Percentiles rank a stretch among this genome's conserved stretches.
phyloP scores from a whole-genome alignment of 1,140 invertebrate species.

The Tetragnatha versicolor region DNA sequence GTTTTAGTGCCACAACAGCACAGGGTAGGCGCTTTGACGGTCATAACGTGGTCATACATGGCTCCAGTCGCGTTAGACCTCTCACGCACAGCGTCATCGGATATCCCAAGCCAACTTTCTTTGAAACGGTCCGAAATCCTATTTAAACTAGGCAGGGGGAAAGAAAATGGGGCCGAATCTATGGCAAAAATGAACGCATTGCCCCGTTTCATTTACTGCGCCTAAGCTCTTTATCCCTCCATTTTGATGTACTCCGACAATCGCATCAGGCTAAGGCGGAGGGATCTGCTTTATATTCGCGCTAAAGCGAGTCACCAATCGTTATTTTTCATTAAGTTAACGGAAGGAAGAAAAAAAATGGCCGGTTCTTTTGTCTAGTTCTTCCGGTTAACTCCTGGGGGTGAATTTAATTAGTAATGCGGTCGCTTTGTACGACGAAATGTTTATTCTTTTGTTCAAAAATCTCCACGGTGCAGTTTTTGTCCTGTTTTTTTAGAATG shows the following conservation, averaged over 20 bases:
- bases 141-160: conserved; percentile 9
- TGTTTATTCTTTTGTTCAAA: background rate
- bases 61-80: too few relatives aligned
- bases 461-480: too few relatives aligned
- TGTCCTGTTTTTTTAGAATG: too few relatives aligned
- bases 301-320: conserved; percentile 28
- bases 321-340: conserved; percentile 41
- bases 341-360: background rate
- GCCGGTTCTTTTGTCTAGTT: conserved; percentile 5
- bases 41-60: too few relatives aligned
- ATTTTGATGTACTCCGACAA: background rate
- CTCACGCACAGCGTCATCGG: too few relatives aligned
- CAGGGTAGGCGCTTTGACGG: too few relatives aligned
- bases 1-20: too few relatives aligned
- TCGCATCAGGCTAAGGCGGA: background rate
- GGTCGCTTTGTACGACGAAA: background rate
- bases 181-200: conserved; percentile 11
- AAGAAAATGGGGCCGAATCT: background rate
- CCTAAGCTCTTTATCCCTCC: background rate
- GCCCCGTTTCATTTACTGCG: conserved; percentile 10
- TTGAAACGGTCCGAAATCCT: conserved; percentile 11
- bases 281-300: conserved; percentile 32
- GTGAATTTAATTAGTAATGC: conserved; percentile 28
- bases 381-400: background rate
- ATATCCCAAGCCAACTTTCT: background rate